Evolutionary conservation across 1,140 invertebrate genomes (phyloP).

Genomic region (Aplysia californica): DNA sequence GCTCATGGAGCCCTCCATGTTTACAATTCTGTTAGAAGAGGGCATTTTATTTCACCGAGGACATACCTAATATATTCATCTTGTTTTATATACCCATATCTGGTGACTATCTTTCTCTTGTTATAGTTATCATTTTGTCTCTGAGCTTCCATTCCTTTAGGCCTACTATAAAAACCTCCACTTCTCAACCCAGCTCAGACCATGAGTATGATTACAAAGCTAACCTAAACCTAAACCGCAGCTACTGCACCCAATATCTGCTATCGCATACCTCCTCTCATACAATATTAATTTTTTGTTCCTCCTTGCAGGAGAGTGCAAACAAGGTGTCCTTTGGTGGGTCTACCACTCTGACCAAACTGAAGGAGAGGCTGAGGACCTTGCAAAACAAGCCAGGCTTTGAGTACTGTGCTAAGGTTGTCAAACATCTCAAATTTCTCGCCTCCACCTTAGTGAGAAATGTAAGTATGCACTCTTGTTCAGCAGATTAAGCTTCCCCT

Average conservation of each 20-base stretch:
- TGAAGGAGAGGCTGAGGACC: constrained; percentile 38
- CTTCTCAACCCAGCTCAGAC: neutral
- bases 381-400: constrained; percentile 40
- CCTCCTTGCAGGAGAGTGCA: neutral
- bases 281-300: neutral
- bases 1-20: no score
- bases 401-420: constrained; percentile 44
- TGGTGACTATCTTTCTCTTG: no score
- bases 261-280: neutral
- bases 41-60: no score
- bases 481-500: neutral
- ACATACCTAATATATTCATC: no score
- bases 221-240: no score
- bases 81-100: no score
- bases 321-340: constrained; percentile 41
- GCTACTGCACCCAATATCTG: no score
- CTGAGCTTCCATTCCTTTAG: neutral
- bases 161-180: neutral
- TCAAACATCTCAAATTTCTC: constrained; percentile 57
- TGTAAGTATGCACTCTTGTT: constrained; percentile 41
- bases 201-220: neutral
- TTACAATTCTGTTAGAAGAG: no score
- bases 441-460: constrained; percentile 64
- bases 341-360: constrained; percentile 42
- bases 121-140: neutral